Base-by-base conservation (phyloP, 64 coral and sea anemone genomes). In the Stylophora pistillata region DNA sequence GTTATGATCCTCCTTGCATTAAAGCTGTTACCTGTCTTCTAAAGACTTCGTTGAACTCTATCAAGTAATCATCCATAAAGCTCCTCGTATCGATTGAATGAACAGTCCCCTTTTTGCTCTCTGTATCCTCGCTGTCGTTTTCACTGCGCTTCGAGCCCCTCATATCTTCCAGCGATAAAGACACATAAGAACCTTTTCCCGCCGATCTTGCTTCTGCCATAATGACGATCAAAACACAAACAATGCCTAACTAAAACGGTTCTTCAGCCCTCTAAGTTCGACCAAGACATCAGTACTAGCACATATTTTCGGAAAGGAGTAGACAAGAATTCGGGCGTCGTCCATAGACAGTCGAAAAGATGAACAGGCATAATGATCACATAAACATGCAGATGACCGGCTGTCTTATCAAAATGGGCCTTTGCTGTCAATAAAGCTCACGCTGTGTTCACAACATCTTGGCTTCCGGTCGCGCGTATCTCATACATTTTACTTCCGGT, bases 41-140 rank as follows among this genome's bases (percentile, higher is more conserved):
- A 37, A 53, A 76, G 9, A 53, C 32, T 76, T 76, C 73, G 53
- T 52, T 76, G 53, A 76, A 76, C 34, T 76, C 73, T 16, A 52
- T 9, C 37, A 76, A 76, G 21, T 2, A 76, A 76, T 76, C 73
- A 17, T 76, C 73, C 20, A 76, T 11, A 10, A 41, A 21, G 10
- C 21, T 76, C 23, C 21, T 33, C 41, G 32, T 54, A 52, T 52
- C 17, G n/a, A 52, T 37, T 18, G 73, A 1, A 21, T 7, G 15
- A 75, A 30, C 5, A 0, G 20, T 75, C 15, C 20, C 32, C 10
- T 14, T 47, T 23, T 76, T 34, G 11, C 53, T n/a, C 10, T 76
- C 32, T 76, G 17, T 21, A 52, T 76, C 73, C 20, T 76, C 33
- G 7, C n/a, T 37, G 7, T 41, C 18, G 0, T 76, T 41, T 52